phyloP scores from a whole-genome alignment of 2,888 invertebrate species.

The Cephus sareptanus region DNA sequence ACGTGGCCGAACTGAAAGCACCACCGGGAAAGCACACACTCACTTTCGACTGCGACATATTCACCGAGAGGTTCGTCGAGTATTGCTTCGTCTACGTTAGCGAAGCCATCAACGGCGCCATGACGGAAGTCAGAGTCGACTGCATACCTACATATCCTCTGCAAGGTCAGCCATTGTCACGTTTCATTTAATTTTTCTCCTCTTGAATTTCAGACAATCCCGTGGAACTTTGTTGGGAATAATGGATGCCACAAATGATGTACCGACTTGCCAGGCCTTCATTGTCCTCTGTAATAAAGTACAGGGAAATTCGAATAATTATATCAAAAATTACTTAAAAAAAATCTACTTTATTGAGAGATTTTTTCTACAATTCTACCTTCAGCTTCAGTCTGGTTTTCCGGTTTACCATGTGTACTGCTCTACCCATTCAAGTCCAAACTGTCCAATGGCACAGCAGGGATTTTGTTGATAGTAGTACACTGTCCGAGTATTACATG shows the following conservation, averaged over 20 bases:
- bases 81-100: conserved; percentile 92
- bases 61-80: conserved; percentile 85
- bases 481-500: background rate
- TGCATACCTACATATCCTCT: conserved; percentile 86
- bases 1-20: conserved; percentile 76
- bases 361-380: background rate
- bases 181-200: conserved; percentile 2
- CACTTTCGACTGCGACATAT: conserved; percentile 83
- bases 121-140: conserved; percentile 85
- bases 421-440: background rate
- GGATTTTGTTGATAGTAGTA: background rate
- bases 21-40: conserved; percentile 80
- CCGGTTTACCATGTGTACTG: background rate
- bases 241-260: background rate
- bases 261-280: background rate
- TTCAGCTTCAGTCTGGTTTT: background rate
- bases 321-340: background rate
- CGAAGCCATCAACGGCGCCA: conserved; percentile 85
- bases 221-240: background rate
- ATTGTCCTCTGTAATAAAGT: no score
- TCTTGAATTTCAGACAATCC: background rate
- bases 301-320: background rate
- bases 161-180: conserved; percentile 71
- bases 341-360: background rate
- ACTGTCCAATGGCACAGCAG: background rate